phyloP scores from a whole-genome alignment of 2,113 vertebrate species.

The Buteo buteo region DNA sequence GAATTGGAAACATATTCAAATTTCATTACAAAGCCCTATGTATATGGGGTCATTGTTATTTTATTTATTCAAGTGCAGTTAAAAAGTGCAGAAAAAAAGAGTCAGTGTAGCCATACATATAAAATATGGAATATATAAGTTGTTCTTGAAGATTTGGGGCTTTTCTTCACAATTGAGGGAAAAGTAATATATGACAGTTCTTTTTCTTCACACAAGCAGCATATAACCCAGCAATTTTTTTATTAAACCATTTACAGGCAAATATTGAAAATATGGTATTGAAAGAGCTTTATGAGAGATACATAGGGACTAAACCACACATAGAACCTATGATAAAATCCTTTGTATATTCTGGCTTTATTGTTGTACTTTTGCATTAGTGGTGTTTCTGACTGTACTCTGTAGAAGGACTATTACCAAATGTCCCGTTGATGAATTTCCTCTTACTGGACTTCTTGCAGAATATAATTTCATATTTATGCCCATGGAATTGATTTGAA shows the following conservation, averaged over 20 bases:
- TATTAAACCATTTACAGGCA: neutral
- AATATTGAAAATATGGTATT: neutral
- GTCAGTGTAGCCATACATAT: neutral
- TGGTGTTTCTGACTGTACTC: neutral
- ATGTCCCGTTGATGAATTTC: neutral
- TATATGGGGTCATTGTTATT: neutral
- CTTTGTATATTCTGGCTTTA: neutral
- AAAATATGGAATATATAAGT: neutral
- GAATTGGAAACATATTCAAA: conserved; percentile 28
- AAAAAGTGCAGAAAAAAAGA: neutral
- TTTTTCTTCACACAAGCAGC: neutral
- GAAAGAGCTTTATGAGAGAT: neutral
- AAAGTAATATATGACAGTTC: neutral
- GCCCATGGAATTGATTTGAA: neutral
- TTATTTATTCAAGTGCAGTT: neutral
- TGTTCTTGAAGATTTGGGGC: neutral
- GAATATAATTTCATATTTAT: neutral
- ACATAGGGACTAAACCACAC: neutral
- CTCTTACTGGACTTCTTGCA: neutral
- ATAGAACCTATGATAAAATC: neutral
- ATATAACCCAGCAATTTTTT: neutral
- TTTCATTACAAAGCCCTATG: neutral
- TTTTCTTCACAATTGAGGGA: neutral
- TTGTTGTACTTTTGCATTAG: neutral
- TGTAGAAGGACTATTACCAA: neutral